A percentile compares a stretch with the other conserved stretches of the same genome.
These are phyloP conservation scores for Schlechtendalia chinensis DNA, from an alignment of 1,140 invertebrate genomes.

Conservation along the genomic window DNA sequence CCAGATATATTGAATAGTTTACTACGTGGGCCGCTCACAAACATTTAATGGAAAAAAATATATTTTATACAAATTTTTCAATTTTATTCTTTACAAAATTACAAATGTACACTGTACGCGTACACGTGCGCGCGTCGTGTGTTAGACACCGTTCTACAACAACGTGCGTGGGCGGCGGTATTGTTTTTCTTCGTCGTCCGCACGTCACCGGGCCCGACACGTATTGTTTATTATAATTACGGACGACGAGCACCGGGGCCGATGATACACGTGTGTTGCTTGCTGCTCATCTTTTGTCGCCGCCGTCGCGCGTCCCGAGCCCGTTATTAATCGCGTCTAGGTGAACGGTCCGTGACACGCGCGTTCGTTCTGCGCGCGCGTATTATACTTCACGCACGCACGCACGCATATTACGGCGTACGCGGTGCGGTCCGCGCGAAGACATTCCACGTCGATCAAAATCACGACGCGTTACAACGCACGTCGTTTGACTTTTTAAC, in stretches of 20 bases:
- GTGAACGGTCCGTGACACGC: slow-evolving; percentile 47
- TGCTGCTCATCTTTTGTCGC: slow-evolving; percentile 32
- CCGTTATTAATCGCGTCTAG: slow-evolving; percentile 49
- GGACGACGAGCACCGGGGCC: background rate
- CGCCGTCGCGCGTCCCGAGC: background rate
- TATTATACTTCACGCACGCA: too few relatives aligned
- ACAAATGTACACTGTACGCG: background rate
- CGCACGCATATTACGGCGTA: background rate
- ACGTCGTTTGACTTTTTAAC: too few relatives aligned
- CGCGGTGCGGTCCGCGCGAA: background rate
- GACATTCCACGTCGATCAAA: too few relatives aligned
- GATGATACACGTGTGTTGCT: background rate
- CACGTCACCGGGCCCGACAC: background rate
- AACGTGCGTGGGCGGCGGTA: background rate
- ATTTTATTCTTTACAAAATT: too few relatives aligned
- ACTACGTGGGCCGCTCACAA: too few relatives aligned
- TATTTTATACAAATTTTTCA: too few relatives aligned
- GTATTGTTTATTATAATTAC: too few relatives aligned
- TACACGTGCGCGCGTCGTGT: background rate
- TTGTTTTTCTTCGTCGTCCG: slow-evolving; percentile 36
- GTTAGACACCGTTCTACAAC: too few relatives aligned
- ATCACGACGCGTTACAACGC: too few relatives aligned
- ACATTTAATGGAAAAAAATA: too few relatives aligned
- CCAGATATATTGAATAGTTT: too few relatives aligned
- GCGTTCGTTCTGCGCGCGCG: too few relatives aligned